Base-by-base conservation (phyloP, 2,797 vertebrate species). In the Paramormyrops hopkinsi region DNA sequence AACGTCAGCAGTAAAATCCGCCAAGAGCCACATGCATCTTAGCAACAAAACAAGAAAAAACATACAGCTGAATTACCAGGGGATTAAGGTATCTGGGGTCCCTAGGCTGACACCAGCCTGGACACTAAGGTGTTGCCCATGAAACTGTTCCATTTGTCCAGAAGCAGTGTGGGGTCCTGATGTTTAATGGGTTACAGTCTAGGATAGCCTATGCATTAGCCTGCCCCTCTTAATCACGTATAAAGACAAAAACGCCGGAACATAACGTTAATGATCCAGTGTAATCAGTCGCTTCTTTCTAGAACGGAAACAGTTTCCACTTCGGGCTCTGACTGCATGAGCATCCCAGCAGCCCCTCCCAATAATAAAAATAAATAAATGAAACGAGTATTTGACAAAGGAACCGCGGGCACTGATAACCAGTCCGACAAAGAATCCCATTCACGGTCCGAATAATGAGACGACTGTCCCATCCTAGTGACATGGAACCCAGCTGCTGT, bases 381-480 rank as follows among this genome's bases (percentile, higher is more conserved):
- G 22, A 48, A 48, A 48, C 14, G 79, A 7, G 79, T 17, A 65
- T 73, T 17, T 87, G 25, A 76, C 89, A 89, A 89, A 73, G 84
- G 84, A 22, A 33, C 89, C 2, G 44, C 48, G 89, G 84, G 53
- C 37, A 51, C 48, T 53, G 56, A 87, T 65, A 54, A 69, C 19
- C 83, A 29, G 86, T 37, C 9, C 59, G 48, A 89, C 89, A 89
- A 89, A 69, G 84, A 56, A 2, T 86, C 46, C 62, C 48, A 93
- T 96, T 97, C 92, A 95, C 0, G 0, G 88, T 8, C n/a, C 87
- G 93, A 93, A 97, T 95, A 96, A 96, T 92, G 94, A 93, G 65
- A 46, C 12, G 89, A 94, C 94, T 96, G 95, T 96, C 92, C 90
- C 56, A 76, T 29, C 89, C 14, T 46, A 41, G 19, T 87, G 93